Conservation (phyloP, 2,797 vertebrate species). For the Anomalospiza imberbis region DNA sequence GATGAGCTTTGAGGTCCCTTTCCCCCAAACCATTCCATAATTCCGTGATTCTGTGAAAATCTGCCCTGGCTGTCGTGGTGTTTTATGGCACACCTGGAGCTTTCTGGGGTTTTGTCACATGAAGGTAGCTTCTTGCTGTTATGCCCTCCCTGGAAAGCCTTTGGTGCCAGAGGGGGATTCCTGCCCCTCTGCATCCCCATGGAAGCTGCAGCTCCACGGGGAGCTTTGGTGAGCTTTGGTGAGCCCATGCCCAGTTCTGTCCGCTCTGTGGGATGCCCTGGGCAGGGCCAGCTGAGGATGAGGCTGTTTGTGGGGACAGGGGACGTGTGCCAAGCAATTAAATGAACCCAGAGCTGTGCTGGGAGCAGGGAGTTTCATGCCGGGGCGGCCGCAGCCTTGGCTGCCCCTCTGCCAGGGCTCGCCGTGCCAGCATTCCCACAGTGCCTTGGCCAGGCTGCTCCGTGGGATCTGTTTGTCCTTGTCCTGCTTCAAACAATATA, state of each 20-base stretch:
- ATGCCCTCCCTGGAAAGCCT: not conserved
- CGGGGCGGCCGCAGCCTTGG: not conserved
- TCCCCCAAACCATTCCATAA: no score
- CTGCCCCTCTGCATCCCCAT: not conserved
- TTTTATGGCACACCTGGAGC: not conserved
- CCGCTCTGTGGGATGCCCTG: accelerated
- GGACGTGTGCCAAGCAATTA: accelerated
- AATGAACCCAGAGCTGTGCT: not conserved
- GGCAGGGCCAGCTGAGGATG: not conserved
- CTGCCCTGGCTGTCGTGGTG: not conserved
- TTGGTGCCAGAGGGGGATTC: not conserved
- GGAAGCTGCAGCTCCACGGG: not conserved
- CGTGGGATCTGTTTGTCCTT: not conserved
- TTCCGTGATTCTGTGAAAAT: not conserved
- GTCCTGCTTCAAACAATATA: not conserved
- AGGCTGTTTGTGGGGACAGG: not conserved
- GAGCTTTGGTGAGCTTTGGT: no score
- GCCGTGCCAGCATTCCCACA: not conserved
- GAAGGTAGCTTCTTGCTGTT: accelerated
- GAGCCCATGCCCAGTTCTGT: accelerated
- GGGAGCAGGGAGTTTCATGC: not conserved
- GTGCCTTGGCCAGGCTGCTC: not conserved
- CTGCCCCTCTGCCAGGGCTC: not conserved
- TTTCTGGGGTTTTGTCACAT: not conserved
- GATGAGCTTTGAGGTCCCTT: not conserved